Evolutionary conservation across 2,113 vertebrate genomes (phyloP).

Genomic region (Burhinus bistriatus): DNA sequence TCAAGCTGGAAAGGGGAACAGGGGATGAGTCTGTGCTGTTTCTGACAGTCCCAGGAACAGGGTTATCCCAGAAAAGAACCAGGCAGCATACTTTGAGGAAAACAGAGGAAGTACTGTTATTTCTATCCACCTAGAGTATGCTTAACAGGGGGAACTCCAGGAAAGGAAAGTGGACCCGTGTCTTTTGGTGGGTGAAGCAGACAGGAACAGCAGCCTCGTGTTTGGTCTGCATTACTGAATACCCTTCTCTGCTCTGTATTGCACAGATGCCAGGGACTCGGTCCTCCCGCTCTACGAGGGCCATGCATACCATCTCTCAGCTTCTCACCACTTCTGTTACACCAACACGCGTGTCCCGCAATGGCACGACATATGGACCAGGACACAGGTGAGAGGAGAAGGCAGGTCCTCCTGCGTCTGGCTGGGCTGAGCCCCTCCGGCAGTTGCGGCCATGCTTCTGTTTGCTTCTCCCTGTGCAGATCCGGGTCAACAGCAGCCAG

Average conservation of each 20-base stretch:
- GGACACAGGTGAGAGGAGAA: constrained; percentile 78
- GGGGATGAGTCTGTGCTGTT: not conserved
- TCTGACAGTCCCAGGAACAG: accelerated
- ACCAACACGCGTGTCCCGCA: constrained; percentile 72
- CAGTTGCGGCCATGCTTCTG: accelerated
- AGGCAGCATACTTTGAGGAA: accelerated
- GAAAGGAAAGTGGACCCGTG: accelerated
- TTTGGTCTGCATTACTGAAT: not conserved
- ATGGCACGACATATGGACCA: constrained; percentile 91
- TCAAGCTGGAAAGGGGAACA: accelerated
- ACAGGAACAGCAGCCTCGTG: accelerated
- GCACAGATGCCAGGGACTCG: not conserved
- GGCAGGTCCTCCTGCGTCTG: too few relatives aligned
- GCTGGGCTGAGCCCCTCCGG: accelerated
- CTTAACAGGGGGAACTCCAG: accelerated
- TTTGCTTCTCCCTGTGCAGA: constrained; percentile 62
- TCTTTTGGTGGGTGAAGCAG: not conserved
- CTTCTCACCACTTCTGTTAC: constrained; percentile 82
- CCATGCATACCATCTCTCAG: accelerated
- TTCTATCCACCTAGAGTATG: accelerated
- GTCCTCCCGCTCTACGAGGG: constrained; percentile 75
- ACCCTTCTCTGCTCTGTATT: not conserved
- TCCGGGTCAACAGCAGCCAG: constrained; percentile 83
- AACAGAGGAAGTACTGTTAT: not conserved
- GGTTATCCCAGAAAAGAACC: not conserved